Conservation (phyloP, 64 coral and sea anemone species). For the Dendronephthya gigantea region DNA sequence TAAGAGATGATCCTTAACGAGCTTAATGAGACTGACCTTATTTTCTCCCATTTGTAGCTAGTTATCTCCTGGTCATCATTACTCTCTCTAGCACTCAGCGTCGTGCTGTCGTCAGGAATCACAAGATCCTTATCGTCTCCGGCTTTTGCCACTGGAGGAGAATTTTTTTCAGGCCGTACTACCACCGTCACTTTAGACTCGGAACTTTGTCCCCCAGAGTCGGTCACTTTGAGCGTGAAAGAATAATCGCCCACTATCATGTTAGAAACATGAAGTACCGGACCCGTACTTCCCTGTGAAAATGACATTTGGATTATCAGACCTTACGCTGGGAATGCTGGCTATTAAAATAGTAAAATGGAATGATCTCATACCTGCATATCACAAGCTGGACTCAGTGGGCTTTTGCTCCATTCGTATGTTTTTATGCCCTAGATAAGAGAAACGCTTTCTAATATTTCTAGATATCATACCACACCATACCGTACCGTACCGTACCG, state of each 20-base stretch:
- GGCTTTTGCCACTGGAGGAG: slow-evolving; percentile 75
- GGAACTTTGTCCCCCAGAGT: slow-evolving; percentile 67
- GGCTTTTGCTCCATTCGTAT: slow-evolving; percentile 93
- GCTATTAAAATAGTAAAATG: neutral
- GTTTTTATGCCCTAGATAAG: slow-evolving; percentile 58
- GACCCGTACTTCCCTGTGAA: slow-evolving; percentile 64
- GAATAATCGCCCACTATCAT: slow-evolving; percentile 91
- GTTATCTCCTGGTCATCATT: slow-evolving; percentile 86
- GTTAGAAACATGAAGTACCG: slow-evolving; percentile 81
- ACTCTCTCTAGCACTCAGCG: slow-evolving; percentile 73
- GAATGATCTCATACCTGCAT: slow-evolving; percentile 46
- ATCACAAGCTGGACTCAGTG: slow-evolving; percentile 81
- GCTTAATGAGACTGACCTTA: slow-evolving; percentile 46
- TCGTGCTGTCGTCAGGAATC: slow-evolving; percentile 81
- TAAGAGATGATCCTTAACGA: too few relatives aligned
- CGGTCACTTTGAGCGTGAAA: slow-evolving; percentile 90
- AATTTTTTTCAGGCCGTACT: slow-evolving; percentile 92
- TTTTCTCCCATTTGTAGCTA: slow-evolving; percentile 77
- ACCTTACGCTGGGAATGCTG: neutral
- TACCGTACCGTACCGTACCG: too few relatives aligned
- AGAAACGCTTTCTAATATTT: neutral
- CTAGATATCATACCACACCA: too few relatives aligned
- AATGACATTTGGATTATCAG: neutral
- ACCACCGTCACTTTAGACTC: slow-evolving; percentile 82
- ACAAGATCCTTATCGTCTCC: slow-evolving; percentile 97